Evolutionary conservation across 2,113 vertebrate genomes (phyloP), one percentile per base, ranked within the genome.

Genomic region (Heterotis niloticus): DNA sequence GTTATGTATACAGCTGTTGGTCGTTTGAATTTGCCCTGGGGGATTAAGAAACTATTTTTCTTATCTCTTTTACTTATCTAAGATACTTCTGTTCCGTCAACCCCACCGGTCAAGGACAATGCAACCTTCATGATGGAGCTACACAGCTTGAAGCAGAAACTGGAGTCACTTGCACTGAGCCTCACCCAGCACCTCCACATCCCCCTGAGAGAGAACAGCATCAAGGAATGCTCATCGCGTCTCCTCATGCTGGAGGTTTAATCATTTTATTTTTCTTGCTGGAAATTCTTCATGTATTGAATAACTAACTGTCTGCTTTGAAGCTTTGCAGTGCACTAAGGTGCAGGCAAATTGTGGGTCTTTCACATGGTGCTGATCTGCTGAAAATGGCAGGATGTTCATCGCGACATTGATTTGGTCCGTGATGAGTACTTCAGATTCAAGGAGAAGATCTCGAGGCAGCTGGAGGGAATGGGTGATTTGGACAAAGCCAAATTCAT

Each of bases 241-340:
- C 95, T 98, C 83, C 91, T 93, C 28, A 92, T 93, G 59, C 88
- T 99, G 20, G 92, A 97, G 92, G 98, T 97, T 87, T 78, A 17
- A 3, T 29, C 34, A 23, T 73, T 73, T n/a, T 73, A 52, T 11
- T 56, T 57, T 10, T 28, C 16, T 59, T 26, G 14, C 52, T 18
- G 18, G 1, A 5, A 2, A 24, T 60, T 5, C 10, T 54, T 17
- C 10, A 4, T 51, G 17, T 24, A 28, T 20, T 13, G 24, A 13
- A 17, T 69, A 28, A 24, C 16, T 14, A 10, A 12, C 13, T 13
- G n/a, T n/a, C n/a, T n/a, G n/a, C 34, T 44, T 44, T 44, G 34
- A 44, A 44, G 7, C 34, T 44, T 44, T 2, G 34, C 2, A 44
- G 7, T 44, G 3, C 7, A 44, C 7, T 44, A 44, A 44, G 7